phyloP scores from a whole-genome alignment of 2,113 vertebrate genomes.

The Paraplagusia blochii region DNA sequence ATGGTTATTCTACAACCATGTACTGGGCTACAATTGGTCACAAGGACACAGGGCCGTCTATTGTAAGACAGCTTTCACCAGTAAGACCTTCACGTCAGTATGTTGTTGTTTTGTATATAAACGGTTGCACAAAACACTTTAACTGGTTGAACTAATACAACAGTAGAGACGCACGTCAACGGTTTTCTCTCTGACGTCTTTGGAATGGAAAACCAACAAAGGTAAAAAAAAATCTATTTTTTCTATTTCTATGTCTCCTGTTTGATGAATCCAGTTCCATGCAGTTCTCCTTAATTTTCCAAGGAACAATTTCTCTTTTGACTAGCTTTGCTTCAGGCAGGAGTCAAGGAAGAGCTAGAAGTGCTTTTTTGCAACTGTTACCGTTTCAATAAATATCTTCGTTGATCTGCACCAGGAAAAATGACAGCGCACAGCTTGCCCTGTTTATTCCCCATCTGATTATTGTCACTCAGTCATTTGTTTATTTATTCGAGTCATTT shows the following conservation, averaged over 20 bases:
- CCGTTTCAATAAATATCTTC: constrained; percentile 35
- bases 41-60: too few relatives aligned
- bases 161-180: too few relatives aligned
- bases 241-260: not conserved
- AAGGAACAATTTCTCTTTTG: constrained; percentile 40
- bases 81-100: too few relatives aligned
- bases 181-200: too few relatives aligned
- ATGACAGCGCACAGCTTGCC: constrained; percentile 33
- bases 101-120: too few relatives aligned
- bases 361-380: constrained; percentile 33
- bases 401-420: constrained; percentile 26
- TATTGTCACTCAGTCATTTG: not conserved
- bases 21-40: too few relatives aligned
- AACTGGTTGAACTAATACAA: too few relatives aligned
- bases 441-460: constrained; percentile 4
- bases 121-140: too few relatives aligned
- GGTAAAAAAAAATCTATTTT: too few relatives aligned
- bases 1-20: too few relatives aligned
- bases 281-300: constrained; percentile 34
- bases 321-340: constrained; percentile 32
- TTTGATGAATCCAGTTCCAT: constrained; percentile 28
- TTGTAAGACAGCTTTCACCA: too few relatives aligned
- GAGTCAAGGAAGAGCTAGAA: constrained; percentile 13
- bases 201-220: too few relatives aligned
- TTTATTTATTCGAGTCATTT: not conserved